Conservation (phyloP, 53 echinoderm and acorn worm genomes). For the Arbacia lixula region DNA sequence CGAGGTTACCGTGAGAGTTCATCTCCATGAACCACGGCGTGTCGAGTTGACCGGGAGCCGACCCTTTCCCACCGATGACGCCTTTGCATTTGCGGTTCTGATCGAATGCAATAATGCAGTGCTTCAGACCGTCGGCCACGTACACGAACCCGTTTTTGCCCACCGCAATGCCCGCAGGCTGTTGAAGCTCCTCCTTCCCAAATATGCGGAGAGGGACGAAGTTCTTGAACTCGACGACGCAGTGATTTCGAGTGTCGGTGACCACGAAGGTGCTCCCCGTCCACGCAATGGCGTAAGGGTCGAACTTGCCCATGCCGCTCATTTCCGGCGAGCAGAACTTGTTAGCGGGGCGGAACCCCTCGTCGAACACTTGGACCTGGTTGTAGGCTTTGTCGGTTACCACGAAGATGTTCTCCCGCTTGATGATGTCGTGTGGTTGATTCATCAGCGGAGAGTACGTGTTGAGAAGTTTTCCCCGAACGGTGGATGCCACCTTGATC, state of each 20-base stretch:
- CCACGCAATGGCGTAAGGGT: conserved; percentile 65
- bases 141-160: conserved; percentile 48
- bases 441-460: conserved; percentile 41
- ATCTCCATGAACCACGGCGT: conserved; percentile 61
- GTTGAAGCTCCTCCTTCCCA: conserved; percentile 37
- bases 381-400: conserved; percentile 37
- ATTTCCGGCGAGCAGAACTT: conserved; percentile 56
- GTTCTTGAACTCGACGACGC: conserved; percentile 64
- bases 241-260: conserved; percentile 50
- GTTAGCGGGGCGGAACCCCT: conserved; percentile 57
- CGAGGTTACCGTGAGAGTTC: conserved; percentile 53
- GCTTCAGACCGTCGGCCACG: conserved; percentile 57
- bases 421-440: conserved; percentile 51
- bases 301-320: conserved; percentile 36
- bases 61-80: conserved; percentile 49
- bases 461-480: conserved; percentile 11
- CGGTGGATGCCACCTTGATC: neutral
- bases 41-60: conserved; percentile 29
- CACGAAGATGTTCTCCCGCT: conserved; percentile 51
- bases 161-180: conserved; percentile 61
- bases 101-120: conserved; percentile 57
- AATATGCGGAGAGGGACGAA: conserved; percentile 28
- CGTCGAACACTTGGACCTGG: conserved; percentile 54
- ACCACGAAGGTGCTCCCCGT: conserved; percentile 61
- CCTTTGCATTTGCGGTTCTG: conserved; percentile 32